Evolutionary conservation across 2,797 vertebrate species (phyloP), one percentile per base, ranked within the genome.

Genomic region (Anolis apletophallus): DNA sequence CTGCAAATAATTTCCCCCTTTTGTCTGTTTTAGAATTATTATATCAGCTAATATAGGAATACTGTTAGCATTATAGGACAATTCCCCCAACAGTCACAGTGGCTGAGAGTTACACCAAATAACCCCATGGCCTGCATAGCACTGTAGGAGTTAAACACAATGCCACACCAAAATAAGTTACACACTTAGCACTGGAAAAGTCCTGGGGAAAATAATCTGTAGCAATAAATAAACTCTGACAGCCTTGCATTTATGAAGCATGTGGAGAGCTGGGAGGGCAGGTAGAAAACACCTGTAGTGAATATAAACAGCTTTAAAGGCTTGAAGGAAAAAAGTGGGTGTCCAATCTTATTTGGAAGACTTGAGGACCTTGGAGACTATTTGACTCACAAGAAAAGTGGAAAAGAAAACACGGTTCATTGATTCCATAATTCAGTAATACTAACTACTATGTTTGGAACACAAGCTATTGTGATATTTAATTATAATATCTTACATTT

Each of bases 221-320:
- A 88, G 23, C n/a, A 93, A 88, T 88, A 91, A 87, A 91, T 84
- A 88, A 87, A 89, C 87, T 68, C 79, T 91, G 88, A 75, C 72
- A 92, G 54, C 11, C 40, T 4, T 85, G 52, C 55, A 50, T 91
- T 92, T 88, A 83, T 90, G 77, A 92, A 89, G 52, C 50, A 80
- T 90, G 57, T 64, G 40, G 78, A 91, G 32, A 88, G 46, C 69
- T 3, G 68, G 26, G 88, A 88, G 8, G 75, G 34, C 71, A 85
- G 64, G 72, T 50, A 88, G 74, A 90, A 82, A 90, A 92, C 14
- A 64, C 16, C 86, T 88, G 1, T 71, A 8, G 72, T 90, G 84
- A 91, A 88, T 90, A 84, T 87, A 86, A 94, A 88, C n/a, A 85
- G 4, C 72, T 88, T 90, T 80, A 90, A 91, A 89, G 91, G 46